Conservation (phyloP, 2,113 vertebrate genomes). For the Siniperca chuatsi region DNA sequence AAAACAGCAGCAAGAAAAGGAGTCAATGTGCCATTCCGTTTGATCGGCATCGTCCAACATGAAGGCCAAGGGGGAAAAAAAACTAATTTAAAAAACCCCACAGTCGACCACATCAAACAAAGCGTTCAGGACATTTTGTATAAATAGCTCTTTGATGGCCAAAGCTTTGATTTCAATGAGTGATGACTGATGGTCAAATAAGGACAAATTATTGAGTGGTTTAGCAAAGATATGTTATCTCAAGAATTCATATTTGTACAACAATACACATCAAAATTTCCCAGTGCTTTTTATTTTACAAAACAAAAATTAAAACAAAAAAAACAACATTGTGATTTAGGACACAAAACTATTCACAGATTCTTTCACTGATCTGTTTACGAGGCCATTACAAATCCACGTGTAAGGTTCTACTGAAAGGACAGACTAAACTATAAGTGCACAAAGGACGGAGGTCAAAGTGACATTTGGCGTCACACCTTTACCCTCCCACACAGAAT, state of each 20-base stretch:
- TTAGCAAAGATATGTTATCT: constrained; percentile 16
- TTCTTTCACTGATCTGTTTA: neutral
- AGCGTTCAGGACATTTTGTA: neutral
- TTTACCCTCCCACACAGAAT: constrained; percentile 22
- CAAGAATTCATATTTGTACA: neutral
- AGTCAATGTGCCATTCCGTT: neutral
- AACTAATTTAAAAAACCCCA: constrained; percentile 8
- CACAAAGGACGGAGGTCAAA: constrained; percentile 21
- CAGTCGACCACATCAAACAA: constrained; percentile 42
- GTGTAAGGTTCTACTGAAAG: neutral
- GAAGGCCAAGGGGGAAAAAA: neutral
- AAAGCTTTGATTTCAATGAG: constrained; percentile 41
- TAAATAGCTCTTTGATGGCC: constrained; percentile 28
- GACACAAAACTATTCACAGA: neutral
- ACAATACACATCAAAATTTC: neutral
- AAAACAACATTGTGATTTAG: neutral
- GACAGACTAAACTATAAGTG: neutral
- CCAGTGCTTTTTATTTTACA: neutral
- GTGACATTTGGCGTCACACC: constrained; percentile 29
- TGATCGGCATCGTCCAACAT: constrained; percentile 13
- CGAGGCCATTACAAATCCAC: neutral
- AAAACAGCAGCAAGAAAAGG: neutral
- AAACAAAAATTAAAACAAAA: neutral
- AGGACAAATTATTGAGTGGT: neutral
- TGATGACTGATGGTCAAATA: constrained; percentile 21